Percentiles rank a stretch among this genome's conserved stretches.
phyloP scores from a whole-genome alignment of 92 coral and sea anemone species.

The Phymanthus crucifer region DNA sequence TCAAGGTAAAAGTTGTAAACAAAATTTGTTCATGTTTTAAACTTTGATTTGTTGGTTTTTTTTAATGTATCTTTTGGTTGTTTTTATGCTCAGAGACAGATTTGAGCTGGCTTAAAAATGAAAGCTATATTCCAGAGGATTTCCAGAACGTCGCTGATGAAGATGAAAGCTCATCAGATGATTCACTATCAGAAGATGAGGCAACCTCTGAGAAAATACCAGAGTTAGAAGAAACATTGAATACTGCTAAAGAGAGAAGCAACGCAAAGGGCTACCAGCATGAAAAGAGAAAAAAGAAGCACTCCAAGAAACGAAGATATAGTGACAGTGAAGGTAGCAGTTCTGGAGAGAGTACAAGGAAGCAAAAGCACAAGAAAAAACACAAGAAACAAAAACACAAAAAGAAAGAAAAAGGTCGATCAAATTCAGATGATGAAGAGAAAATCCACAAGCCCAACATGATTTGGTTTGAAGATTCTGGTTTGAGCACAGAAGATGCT shows the following conservation, averaged over 20 bases:
- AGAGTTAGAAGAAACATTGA: background rate
- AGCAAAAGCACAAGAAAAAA: constrained; percentile 36
- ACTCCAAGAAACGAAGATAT: constrained; percentile 15
- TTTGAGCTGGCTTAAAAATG: constrained; percentile 67
- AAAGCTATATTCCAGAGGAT: constrained; percentile 40
- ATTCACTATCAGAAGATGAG: constrained; percentile 12
- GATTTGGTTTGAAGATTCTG: constrained; percentile 90
- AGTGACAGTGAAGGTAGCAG: background rate
- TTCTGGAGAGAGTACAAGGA: constrained; percentile 10
- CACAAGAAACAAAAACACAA: constrained; percentile 71
- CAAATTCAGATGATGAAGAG: constrained; percentile 33
- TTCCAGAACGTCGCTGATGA: background rate
- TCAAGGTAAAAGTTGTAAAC: background rate
- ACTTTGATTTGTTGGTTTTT: background rate
- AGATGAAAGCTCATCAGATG: background rate
- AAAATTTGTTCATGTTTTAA: background rate
- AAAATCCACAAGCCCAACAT: constrained; percentile 71
- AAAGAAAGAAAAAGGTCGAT: constrained; percentile 39
- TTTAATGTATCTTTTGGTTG: background rate
- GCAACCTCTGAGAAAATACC: background rate
- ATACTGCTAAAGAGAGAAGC: background rate
- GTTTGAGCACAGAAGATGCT: constrained; percentile 71
- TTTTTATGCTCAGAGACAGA: constrained; percentile 20
- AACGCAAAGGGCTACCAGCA: constrained; percentile 7
- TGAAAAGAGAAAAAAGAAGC: constrained; percentile 34